A percentile compares a stretch with the other conserved stretches of the same genome.
phyloP scores from a whole-genome alignment of 2,113 vertebrate species.

The Bombycilla garrulus region DNA sequence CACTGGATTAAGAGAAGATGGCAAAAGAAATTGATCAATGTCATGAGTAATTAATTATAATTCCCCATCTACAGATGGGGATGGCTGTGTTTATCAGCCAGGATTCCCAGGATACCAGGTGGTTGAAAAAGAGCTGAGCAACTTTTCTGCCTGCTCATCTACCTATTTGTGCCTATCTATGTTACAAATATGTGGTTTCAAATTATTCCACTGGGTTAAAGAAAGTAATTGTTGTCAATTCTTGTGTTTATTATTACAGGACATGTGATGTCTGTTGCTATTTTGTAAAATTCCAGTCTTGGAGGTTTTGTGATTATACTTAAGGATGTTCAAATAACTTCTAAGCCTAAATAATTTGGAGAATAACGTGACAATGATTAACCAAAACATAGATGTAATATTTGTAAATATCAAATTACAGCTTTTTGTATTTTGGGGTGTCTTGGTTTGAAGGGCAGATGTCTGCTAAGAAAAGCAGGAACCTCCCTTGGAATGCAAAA shows the following conservation, averaged over 20 bases:
- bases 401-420: neutral
- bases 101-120: constrained; percentile 56
- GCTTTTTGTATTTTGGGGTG: neutral
- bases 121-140: constrained; percentile 40
- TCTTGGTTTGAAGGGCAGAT: neutral
- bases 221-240: neutral
- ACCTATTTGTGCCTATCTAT: neutral
- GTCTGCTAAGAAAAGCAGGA: neutral
- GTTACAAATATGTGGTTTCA: neutral
- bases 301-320: neutral
- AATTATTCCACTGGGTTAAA: neutral
- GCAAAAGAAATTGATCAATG: constrained; percentile 71
- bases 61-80: constrained; percentile 55
- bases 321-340: neutral
- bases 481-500: neutral
- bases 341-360: neutral
- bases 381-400: neutral
- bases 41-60: constrained; percentile 74
- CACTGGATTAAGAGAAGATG: constrained; percentile 64
- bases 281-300: neutral
- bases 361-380: rapidly evolving
- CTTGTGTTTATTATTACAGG: neutral
- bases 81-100: constrained; percentile 64
- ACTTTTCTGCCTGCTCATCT: constrained; percentile 51
- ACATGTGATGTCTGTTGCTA: neutral